Evolutionary conservation across 2,113 vertebrate genomes (phyloP).

Genomic region (Neolamprologus hecqui): DNA sequence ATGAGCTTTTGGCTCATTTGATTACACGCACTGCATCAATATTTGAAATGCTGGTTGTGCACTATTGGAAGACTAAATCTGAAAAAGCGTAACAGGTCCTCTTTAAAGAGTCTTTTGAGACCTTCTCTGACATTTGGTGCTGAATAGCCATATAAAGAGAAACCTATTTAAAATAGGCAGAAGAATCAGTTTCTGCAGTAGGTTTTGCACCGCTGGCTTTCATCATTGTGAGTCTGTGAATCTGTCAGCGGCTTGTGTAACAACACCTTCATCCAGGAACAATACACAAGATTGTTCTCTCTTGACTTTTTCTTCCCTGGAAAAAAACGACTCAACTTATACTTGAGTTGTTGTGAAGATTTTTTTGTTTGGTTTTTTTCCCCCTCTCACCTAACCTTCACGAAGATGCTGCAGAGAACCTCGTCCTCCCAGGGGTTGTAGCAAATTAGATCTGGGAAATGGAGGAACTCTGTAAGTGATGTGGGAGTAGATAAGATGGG

Average conservation of each 20-base stretch:
- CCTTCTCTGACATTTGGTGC: not conserved
- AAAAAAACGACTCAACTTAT: not conserved
- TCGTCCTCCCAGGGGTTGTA: not conserved
- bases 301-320: not conserved
- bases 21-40: not conserved
- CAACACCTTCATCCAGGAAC: not conserved
- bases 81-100: rapidly evolving
- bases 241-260: not conserved
- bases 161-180: not conserved
- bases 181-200: not conserved
- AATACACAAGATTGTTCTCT: not conserved
- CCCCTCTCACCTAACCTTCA: not conserved
- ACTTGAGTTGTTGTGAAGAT: not conserved
- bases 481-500: not conserved
- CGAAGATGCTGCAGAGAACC: not conserved
- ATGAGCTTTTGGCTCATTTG: not conserved
- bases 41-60: rapidly evolving
- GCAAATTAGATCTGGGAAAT: constrained; percentile 9
- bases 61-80: not conserved
- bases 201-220: not conserved
- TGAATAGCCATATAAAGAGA: not conserved
- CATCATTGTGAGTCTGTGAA: not conserved
- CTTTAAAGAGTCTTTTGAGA: not conserved
- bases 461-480: not conserved
- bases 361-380: not conserved